Evolutionary conservation across 2,797 vertebrate genomes (phyloP), one percentile per base, ranked within the genome.

Genomic region (Cheirogaleus major): DNA sequence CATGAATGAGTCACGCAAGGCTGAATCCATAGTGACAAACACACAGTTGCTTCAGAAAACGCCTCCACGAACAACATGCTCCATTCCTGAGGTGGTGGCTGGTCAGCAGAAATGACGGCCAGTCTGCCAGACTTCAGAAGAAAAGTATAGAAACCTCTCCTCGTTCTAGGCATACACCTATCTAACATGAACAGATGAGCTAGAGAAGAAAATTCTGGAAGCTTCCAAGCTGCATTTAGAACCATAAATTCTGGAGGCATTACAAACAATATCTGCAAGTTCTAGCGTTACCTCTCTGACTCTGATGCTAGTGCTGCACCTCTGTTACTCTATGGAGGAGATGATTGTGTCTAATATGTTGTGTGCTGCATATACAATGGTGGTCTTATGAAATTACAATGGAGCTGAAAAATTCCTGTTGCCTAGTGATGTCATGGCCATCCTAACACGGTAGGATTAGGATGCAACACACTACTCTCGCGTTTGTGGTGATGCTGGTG

Each of bases 41-140:
- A 7, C 8, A 65, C 48, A 1, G 18, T 55, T 87, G 52, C 61
- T 50, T 35, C 61, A 76, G 72, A 84, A 82, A 73, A 27, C n/a
- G 1, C 10, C 25, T 6, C 50, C 25, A 13, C 4, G 52, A 30
- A 73, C 4, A 27, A 32, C 13, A 9, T 1, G 0, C 18, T 13
- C 4, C 22, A 25, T 13, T 22, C 18, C 50, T 6, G 6, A 23
- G 59, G 22, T 17, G 18, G 30, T 0, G 1, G 10, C 0, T 0
- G 45, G 10, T 43, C n/a, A 20, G 12, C 52, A 22, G 10, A 45
- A 1, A 3, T 17, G 11, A 8, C 7, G 1, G 27, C n/a, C 5
- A 57, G 32, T 35, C 35, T 25, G 20, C 45, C n/a, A 32, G 41
- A 32, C 23, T 41, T n/a, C 12, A 17, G 43, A 27, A 57, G 25